phyloP scores from a whole-genome alignment of 2,113 vertebrate genomes.

The Chlorodrepanis virens region DNA sequence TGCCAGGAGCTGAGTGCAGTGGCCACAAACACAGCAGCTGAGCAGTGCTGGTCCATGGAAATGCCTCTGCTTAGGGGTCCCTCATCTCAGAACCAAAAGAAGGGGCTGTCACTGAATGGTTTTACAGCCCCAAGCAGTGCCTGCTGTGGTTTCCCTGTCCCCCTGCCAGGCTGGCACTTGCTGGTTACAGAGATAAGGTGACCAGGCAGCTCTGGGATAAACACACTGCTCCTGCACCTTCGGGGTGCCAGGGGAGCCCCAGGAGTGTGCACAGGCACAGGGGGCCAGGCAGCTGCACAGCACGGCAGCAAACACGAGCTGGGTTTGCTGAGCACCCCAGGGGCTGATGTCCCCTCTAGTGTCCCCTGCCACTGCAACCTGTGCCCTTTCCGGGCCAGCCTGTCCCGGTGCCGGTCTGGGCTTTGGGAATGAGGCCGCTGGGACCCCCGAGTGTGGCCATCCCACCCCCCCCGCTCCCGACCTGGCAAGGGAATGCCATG shows the following conservation, averaged over 20 bases:
- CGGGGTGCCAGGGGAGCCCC: background rate
- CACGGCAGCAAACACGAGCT: background rate
- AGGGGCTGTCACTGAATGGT: background rate
- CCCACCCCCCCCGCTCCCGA: fast-evolving
- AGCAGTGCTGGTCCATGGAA: fast-evolving
- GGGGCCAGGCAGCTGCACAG: background rate
- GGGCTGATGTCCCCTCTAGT: background rate
- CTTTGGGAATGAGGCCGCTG: background rate
- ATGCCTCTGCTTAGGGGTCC: background rate
- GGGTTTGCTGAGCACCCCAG: background rate
- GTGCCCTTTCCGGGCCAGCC: background rate
- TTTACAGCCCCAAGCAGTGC: background rate
- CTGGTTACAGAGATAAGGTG: background rate
- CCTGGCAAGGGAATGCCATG: fast-evolving
- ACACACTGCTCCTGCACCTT: background rate
- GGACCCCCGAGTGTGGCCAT: background rate
- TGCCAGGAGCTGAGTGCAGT: background rate
- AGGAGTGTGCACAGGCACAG: fast-evolving
- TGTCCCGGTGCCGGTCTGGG: background rate
- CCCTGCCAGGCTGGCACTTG: background rate
- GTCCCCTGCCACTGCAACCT: background rate
- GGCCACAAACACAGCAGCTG: fast-evolving
- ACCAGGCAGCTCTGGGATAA: background rate
- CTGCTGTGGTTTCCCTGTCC: background rate
- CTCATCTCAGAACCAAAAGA: fast-evolving